A percentile compares a stretch with the other conserved stretches of the same genome.
Evolutionary conservation across 2,888 invertebrate genomes (phyloP).

Genomic region (Lathronympha strigana): DNA sequence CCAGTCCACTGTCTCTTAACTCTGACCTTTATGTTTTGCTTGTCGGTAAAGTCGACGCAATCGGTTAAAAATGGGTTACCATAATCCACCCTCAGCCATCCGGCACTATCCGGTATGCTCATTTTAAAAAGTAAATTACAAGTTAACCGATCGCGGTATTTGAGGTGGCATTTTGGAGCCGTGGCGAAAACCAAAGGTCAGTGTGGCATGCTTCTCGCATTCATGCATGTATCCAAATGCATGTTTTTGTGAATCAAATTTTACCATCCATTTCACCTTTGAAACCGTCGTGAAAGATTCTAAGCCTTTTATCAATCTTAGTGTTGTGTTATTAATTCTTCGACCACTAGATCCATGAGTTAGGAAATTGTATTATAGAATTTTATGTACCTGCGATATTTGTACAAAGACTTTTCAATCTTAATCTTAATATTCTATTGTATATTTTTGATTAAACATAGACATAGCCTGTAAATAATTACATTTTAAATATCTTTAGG

Average conservation of each 20-base stretch:
- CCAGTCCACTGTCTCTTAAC: slow-evolving; percentile 61
- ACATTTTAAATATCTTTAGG: neutral
- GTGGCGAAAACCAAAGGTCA: slow-evolving; percentile 36
- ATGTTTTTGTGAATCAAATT: slow-evolving; percentile 31
- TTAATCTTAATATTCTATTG: neutral
- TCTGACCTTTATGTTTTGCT: slow-evolving; percentile 65
- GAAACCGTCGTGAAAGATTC: slow-evolving; percentile 31
- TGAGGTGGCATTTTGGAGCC: slow-evolving; percentile 6
- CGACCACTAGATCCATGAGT: neutral
- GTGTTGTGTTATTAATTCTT: slow-evolving; percentile 29
- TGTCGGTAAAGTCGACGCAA: slow-evolving; percentile 19
- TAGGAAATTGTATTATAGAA: slow-evolving; percentile 1
- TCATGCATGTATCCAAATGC: slow-evolving; percentile 37
- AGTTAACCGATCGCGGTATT: slow-evolving; percentile 14
- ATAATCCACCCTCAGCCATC: neutral
- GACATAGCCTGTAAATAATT: slow-evolving; percentile 1
- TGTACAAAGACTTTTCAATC: slow-evolving; percentile 6
- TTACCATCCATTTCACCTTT: slow-evolving; percentile 13
- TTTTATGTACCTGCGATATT: neutral
- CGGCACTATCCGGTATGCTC: no score
- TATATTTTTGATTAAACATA: neutral
- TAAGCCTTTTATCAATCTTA: slow-evolving; percentile 15
- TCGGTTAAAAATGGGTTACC: neutral
- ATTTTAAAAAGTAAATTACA: neutral
- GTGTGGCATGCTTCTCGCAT: slow-evolving; percentile 32